Evolutionary conservation across 2,113 vertebrate species (phyloP).

Genomic region (Spilogale gracilis): DNA sequence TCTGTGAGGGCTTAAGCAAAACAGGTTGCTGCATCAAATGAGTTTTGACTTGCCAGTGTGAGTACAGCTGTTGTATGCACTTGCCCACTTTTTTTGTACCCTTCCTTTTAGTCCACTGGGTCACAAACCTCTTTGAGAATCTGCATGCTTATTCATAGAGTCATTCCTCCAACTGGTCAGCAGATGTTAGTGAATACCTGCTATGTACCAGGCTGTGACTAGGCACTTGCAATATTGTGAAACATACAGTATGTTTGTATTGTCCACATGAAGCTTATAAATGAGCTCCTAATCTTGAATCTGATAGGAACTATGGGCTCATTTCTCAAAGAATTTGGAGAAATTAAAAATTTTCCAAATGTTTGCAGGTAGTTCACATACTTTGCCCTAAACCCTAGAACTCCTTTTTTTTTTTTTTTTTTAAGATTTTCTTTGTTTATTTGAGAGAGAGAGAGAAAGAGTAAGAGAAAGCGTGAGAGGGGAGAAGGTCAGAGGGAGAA

Average conservation of each 20-base stretch:
- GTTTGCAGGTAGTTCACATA: constrained; percentile 21
- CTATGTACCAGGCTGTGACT: background rate
- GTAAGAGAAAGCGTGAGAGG: too few relatives aligned
- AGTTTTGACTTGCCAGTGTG: background rate
- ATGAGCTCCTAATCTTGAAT: constrained; percentile 28
- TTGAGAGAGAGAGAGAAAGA: too few relatives aligned
- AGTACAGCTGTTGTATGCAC: constrained; percentile 29
- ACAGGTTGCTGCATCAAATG: background rate
- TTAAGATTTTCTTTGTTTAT: too few relatives aligned
- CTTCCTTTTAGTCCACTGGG: background rate
- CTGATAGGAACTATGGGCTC: background rate
- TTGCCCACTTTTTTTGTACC: constrained; percentile 29
- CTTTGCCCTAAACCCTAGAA: background rate
- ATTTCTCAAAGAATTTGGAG: constrained; percentile 43
- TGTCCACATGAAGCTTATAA: background rate
- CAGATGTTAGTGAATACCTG: background rate
- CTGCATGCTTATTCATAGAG: background rate
- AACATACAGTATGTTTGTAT: background rate
- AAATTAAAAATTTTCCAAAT: constrained; percentile 12
- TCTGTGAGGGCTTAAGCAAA: background rate
- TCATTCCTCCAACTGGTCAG: background rate
- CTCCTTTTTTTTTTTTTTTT: too few relatives aligned
- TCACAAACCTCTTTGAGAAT: constrained; percentile 1
- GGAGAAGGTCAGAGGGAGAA: too few relatives aligned
- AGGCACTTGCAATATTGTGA: background rate